Percentiles rank a stretch among this genome's conserved stretches.
phyloP scores from a whole-genome alignment of 2,888 invertebrate species.

The Chrysotoxum bicinctum region DNA sequence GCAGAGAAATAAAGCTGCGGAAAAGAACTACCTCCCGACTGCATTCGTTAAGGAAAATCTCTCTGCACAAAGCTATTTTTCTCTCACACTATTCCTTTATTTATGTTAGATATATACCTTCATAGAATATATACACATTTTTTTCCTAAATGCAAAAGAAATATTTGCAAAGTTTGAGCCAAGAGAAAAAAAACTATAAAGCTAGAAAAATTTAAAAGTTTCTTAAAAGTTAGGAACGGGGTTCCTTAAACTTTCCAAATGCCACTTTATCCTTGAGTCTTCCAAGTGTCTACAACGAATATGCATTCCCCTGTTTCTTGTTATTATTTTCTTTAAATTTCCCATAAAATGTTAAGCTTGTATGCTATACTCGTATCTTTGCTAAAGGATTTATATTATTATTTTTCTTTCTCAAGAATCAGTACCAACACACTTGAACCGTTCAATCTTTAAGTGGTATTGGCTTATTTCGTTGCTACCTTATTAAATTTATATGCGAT shows the following conservation, averaged over 20 bases:
- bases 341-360: conserved; percentile 49
- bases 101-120: conserved; percentile 50
- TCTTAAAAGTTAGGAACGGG: conserved; percentile 60
- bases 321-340: conserved; percentile 70
- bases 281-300: conserved; percentile 67
- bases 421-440: conserved; percentile 42
- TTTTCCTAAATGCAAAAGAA: conserved; percentile 64
- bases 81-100: conserved; percentile 56
- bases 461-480: conserved; percentile 31
- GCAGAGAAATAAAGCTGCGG: conserved; percentile 58
- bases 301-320: conserved; percentile 62
- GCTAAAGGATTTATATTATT: conserved; percentile 52
- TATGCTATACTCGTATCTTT: conserved; percentile 38
- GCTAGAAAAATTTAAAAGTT: conserved; percentile 69
- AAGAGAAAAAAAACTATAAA: conserved; percentile 60
- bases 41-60: conserved; percentile 61
- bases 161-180: conserved; percentile 67
- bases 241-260: conserved; percentile 68
- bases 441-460: conserved; percentile 50
- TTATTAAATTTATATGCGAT: conserved; percentile 51
- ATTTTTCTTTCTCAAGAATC: conserved; percentile 41
- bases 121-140: conserved; percentile 20
- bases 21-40: conserved; percentile 60
- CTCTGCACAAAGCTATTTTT: conserved; percentile 58
- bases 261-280: conserved; percentile 69